Base-by-base conservation (phyloP, 2,888 invertebrate genomes). In the Trachelus troglodyta region DNA sequence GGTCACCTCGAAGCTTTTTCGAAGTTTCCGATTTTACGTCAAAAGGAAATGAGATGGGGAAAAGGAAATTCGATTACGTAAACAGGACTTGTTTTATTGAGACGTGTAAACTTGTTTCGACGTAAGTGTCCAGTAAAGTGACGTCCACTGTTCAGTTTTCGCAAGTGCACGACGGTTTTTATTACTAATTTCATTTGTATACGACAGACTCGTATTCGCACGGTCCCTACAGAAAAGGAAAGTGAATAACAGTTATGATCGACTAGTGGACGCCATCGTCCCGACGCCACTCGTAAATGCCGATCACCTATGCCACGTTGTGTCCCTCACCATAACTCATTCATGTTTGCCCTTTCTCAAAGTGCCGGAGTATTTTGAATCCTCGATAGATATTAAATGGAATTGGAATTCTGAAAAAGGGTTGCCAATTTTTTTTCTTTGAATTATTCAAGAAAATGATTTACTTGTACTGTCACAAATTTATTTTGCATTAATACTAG, bases 241-340 rank as follows among this genome's bases (percentile, higher is more conserved):
- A 35, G 12, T 74, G 74, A 34, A 74, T 35, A 74, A 74, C 74
- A 34, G 35, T 74, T 74, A 74, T 74, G n/a, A 15, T 2, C n/a
- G 34, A 23, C 35, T 15, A 74, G 35, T 34, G 74, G 74, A 34
- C 74, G 74, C 35, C 74, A 34, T 2, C 35, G 74, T 74, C 74
- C 31, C 74, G 74, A 74, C 35, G 74, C 74, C 74, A 74, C 23
- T 74, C 74, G 23, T 74, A 74, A 74, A 35, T 35, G 74, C 31
- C 35, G 1, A 74, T 74, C 74, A 74, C 3, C 35, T n/a, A 74
- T n/a, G 74, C n/a, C 23, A 34, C 23, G 34, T 23, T 4, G 30
- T 35, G 9, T 23, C 1, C 23, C 23, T 56, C 56, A 23, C 56
- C 23, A 2, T 9, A 23, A 9, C 2, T 23, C 23, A 56, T 9